These are phyloP conservation scores for Bombus impatiens DNA, from an alignment of 1,140 invertebrate species.

Conservation along the genomic window DNA sequence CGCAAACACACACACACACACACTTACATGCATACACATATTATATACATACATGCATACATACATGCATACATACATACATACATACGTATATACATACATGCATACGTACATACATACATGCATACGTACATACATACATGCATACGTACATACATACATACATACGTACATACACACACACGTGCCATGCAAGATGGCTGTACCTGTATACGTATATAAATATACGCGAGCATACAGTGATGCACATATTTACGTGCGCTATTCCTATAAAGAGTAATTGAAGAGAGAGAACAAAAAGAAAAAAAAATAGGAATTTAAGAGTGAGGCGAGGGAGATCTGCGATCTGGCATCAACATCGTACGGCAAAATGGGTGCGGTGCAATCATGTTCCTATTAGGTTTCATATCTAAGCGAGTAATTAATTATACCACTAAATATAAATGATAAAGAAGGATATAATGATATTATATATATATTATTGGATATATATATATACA, in stretches of 20 bases:
- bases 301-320: constrained; percentile 38
- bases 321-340: constrained; percentile 30
- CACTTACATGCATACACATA: no score
- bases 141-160: no score
- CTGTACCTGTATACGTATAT: constrained; percentile 63
- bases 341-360: constrained; percentile 63
- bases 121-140: not conserved
- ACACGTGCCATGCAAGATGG: constrained; percentile 46
- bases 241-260: constrained; percentile 60
- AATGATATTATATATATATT: constrained; percentile 80
- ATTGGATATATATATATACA: constrained; percentile 80
- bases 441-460: constrained; percentile 82
- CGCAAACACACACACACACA: no score
- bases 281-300: constrained; percentile 25
- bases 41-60: no score
- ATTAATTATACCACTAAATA: constrained; percentile 83
- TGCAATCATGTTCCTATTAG: constrained; percentile 83
- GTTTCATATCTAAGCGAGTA: constrained; percentile 83
- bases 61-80: no score
- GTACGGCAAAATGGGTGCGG: constrained; percentile 71
- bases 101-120: no score
- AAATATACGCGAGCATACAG: constrained; percentile 59
- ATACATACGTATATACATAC: no score
- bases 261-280: constrained; percentile 53
- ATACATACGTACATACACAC: not conserved